These are phyloP conservation scores for Monochamus saltuarius DNA, from an alignment of 1,140 invertebrate species.

Conservation along the genomic window DNA sequence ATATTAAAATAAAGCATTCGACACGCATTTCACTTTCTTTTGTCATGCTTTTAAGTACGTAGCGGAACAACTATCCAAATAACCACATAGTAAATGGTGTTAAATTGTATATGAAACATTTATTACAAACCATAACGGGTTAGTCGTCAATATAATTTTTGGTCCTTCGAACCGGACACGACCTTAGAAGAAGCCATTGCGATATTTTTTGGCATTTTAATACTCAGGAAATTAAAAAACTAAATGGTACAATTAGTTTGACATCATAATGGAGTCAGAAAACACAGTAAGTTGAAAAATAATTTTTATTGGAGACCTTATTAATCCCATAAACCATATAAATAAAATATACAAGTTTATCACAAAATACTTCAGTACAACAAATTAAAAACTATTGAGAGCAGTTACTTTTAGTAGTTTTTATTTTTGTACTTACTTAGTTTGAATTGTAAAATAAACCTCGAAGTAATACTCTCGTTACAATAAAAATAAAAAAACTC, in stretches of 20 bases:
- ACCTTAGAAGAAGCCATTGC: no score
- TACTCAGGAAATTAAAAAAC: no score
- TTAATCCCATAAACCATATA: conserved; percentile 50
- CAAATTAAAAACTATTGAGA: conserved; percentile 35
- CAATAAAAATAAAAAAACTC: not conserved
- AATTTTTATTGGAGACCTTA: conserved; percentile 49
- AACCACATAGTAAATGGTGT: conserved; percentile 63
- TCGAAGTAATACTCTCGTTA: conserved; percentile 10
- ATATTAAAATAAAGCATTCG: not conserved
- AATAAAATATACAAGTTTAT: conserved; percentile 49
- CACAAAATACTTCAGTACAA: conserved; percentile 51
- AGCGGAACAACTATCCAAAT: no score
- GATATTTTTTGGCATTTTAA: no score
- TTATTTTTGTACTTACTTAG: conserved; percentile 33
- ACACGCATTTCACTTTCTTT: not conserved
- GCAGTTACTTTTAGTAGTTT: conserved; percentile 9
- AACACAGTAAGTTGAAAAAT: conserved; percentile 34
- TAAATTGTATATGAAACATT: conserved; percentile 78
- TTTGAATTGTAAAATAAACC: conserved; percentile 19
- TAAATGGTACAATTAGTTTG: no score
- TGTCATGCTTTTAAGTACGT: not conserved
- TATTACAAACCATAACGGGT: conserved; percentile 92
- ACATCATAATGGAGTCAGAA: no score
- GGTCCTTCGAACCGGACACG: no score
- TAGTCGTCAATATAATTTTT: no score